Base-by-base conservation (phyloP, 2,797 vertebrate species). In the Steatocranus sp. region DNA sequence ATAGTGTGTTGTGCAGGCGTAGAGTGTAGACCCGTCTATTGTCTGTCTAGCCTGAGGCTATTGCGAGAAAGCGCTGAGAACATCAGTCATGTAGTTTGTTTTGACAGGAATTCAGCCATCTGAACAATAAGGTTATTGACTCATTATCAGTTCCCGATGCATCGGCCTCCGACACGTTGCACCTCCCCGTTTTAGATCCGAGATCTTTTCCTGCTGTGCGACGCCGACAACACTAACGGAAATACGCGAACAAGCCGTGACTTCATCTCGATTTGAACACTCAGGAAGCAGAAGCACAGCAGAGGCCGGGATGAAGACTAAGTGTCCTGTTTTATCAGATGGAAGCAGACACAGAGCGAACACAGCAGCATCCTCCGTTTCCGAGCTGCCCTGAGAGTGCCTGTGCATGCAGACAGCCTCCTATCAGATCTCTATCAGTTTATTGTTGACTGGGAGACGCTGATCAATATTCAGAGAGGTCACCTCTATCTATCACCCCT, bases 381-480 rank as follows among this genome's bases (percentile, higher is more conserved):
- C 38, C 8, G 1, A 70, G 23, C 23, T 11, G n/a, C 74, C 41
- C 56, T 2, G 56, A 74, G 83, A 51, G 46, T 34, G 81, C 32
- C n/a, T 23, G 15, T 38, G 82, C 51, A 18, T 27, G 49, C 73
- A 83, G 82, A 86, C 82, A 48, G 84, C 63, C 56, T 85, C 80
- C 82, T 83, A 83, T 89, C 83, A 85, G 90, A 90, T 90, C 90
- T 89, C 88, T 87, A 90, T 91, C 88, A 86, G 79, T 32, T 88
- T 89, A 89, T 90, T 82, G 90, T 87, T 86, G 82, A 85, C 34
- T n/a, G 14, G 25, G 78, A 83, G 1, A 5, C 50, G 73, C 18
- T 78, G 70, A 91, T 90, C 90, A n/a, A 91, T 91, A 79, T 38
- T 75, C 34, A 70, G n/a, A 75, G 83, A 83, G 85, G 82, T 85